Evolutionary conservation across 2,797 vertebrate genomes (phyloP).

Genomic region (Notoglanidium macrostoma): DNA sequence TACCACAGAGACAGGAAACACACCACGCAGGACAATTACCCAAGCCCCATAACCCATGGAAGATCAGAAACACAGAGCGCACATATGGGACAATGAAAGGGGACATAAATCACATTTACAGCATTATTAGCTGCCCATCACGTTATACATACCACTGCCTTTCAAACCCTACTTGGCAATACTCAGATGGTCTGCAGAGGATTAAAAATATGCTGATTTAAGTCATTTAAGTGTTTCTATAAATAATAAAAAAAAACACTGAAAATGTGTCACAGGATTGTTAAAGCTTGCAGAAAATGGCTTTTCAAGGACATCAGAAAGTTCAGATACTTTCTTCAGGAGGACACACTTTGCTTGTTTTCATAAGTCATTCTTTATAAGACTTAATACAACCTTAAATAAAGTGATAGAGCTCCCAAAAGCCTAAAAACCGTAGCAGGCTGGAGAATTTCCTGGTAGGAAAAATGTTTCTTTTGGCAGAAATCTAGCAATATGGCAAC

Average conservation of each 20-base stretch:
- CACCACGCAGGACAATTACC: slow-evolving; percentile 40
- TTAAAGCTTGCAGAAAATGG: not conserved
- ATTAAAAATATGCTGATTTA: slow-evolving; percentile 29
- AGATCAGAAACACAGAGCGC: slow-evolving; percentile 34
- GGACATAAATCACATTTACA: slow-evolving; percentile 50
- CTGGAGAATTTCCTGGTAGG: not conserved
- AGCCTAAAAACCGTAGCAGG: not conserved
- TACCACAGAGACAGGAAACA: slow-evolving; percentile 47
- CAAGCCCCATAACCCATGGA: slow-evolving; percentile 42
- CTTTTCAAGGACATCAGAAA: not conserved
- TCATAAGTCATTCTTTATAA: not conserved
- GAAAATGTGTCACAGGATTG: not conserved
- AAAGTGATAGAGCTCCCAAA: not conserved
- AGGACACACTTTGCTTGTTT: not conserved
- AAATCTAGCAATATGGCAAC: not conserved
- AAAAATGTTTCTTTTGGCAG: not conserved
- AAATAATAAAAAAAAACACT: not conserved
- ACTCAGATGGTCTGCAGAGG: slow-evolving; percentile 2
- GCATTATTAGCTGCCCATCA: slow-evolving; percentile 37
- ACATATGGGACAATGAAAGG: slow-evolving; percentile 27
- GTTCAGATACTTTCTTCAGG: not conserved
- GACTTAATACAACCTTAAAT: not conserved
- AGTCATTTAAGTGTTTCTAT: not conserved
- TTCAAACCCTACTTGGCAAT: slow-evolving; percentile 20
- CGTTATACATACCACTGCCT: slow-evolving; percentile 19